Evolutionary conservation across 2,888 invertebrate species (phyloP), one percentile per base, ranked within the genome.

Genomic region (Synanthedon vespiformis): DNA sequence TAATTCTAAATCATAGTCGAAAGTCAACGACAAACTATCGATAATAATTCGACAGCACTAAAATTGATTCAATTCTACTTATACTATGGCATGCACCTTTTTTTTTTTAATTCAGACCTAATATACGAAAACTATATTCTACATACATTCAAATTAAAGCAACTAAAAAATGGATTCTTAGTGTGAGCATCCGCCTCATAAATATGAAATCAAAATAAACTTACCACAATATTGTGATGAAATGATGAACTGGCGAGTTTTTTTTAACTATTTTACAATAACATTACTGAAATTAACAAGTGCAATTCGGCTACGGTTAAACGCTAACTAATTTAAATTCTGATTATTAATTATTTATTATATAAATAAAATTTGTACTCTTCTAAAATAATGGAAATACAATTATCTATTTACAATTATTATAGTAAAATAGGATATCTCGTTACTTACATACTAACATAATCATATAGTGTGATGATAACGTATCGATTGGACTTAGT

Each of bases 291-390:
- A 12, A 44, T 44, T 44, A 44, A 44, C 44, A 12, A 12, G 44
- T 44, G 44, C 34, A 44, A 44, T 44, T 44, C 44, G 22, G 47
- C 44, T 44, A 51, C 34, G 18, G 44, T 44, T 34, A 41, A 40
- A 18, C 44, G 47, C 16, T 34, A 34, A 34, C 10, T 44, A 44
- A n/a, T 13, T 44, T 12, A 52, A 49, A 49, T 49, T 40, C 65
- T 70, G 66, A 65, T 63, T 70, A 65, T 65, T 66, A 67, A 72
- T 70, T 64, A 56, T 52, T 65, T 22, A 22, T 70, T 77, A 75
- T 73, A 74, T 77, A 77, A 80, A 75, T 80, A 80, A 75, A 79
- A 76, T 85, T 85, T 85, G 85, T 85, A 85, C 85, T 84, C 74
- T 81, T 75, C 82, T 84, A 84, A 77, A 74, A 74, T 75, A 79